Percentiles rank a stretch among this genome's conserved stretches.
Evolutionary conservation across 2,113 vertebrate species (phyloP).

Genomic region (Notothenia coriiceps): DNA sequence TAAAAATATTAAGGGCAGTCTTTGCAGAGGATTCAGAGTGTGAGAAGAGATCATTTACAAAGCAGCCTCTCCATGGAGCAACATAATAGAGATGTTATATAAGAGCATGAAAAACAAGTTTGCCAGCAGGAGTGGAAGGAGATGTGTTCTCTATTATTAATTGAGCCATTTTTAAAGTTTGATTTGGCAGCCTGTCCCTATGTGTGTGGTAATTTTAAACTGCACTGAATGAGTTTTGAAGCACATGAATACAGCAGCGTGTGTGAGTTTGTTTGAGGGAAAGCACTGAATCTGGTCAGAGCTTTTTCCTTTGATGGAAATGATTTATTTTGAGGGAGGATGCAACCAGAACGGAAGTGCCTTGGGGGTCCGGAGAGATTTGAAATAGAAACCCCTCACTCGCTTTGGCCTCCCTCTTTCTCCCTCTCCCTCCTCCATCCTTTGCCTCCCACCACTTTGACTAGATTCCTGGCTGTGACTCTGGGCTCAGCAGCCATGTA

Average conservation of each 20-base stretch:
- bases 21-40: conserved; percentile 24
- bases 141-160: conserved; percentile 48
- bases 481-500: conserved; percentile 77
- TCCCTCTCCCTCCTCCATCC: conserved; percentile 35
- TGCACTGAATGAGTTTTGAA: conserved; percentile 24
- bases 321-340: conserved; percentile 67
- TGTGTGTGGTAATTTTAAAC: conserved; percentile 19
- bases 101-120: conserved; percentile 66
- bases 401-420: conserved; percentile 12
- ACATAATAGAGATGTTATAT: conserved; percentile 64
- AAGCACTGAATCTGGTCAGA: conserved; percentile 42
- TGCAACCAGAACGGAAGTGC: conserved; percentile 66
- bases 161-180: conserved; percentile 24
- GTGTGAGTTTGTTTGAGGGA: conserved; percentile 32
- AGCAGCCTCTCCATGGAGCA: conserved; percentile 55
- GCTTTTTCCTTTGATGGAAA: conserved; percentile 62
- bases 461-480: conserved; percentile 72
- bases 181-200: conserved; percentile 22
- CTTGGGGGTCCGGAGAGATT: conserved; percentile 63
- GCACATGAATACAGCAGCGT: conserved; percentile 17
- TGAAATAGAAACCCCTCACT: conserved; percentile 76
- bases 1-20: not conserved
- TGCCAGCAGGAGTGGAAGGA: conserved; percentile 36
- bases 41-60: conserved; percentile 51
- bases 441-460: conserved; percentile 65